Percentiles rank a stretch among this genome's conserved stretches.
phyloP scores from a whole-genome alignment of 2,888 invertebrate genomes.

The Mesochorus sp. region DNA sequence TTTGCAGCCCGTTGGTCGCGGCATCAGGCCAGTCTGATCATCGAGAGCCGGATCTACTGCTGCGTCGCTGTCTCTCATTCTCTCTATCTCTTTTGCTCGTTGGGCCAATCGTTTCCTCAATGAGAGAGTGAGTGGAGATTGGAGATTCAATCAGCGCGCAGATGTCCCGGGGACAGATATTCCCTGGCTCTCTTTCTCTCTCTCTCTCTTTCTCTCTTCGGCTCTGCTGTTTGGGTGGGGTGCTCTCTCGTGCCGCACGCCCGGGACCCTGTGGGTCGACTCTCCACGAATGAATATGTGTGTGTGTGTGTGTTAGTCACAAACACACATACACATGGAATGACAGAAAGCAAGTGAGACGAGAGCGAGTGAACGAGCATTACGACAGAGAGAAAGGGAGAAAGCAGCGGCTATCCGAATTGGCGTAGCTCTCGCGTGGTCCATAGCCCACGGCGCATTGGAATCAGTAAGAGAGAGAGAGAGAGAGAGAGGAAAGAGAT shows the following conservation, averaged over 20 bases:
- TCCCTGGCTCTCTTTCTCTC: slow-evolving; percentile 75
- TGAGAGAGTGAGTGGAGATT: slow-evolving; percentile 76
- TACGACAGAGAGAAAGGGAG: slow-evolving; percentile 56
- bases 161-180: slow-evolving; percentile 82
- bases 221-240: slow-evolving; percentile 69
- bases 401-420: slow-evolving; percentile 78
- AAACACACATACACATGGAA: slow-evolving; percentile 14
- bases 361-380: slow-evolving; percentile 61
- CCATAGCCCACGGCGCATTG: slow-evolving; percentile 70
- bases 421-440: slow-evolving; percentile 77
- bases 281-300: slow-evolving; percentile 27
- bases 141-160: slow-evolving; percentile 82
- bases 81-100: slow-evolving; percentile 44
- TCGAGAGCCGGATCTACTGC: slow-evolving; percentile 51
- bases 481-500: slow-evolving; percentile 29
- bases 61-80: slow-evolving; percentile 62
- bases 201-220: slow-evolving; percentile 15
- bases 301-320: slow-evolving; percentile 17
- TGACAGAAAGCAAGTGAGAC: slow-evolving; percentile 46
- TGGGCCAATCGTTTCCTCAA: slow-evolving; percentile 68
- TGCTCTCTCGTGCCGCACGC: slow-evolving; percentile 57
- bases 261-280: slow-evolving; percentile 60
- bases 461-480: slow-evolving; percentile 33
- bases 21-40: slow-evolving; percentile 46
- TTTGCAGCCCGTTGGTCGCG: slow-evolving; percentile 55